Conservation (phyloP, 2,888 invertebrate genomes). For the Saturnia japonica region DNA sequence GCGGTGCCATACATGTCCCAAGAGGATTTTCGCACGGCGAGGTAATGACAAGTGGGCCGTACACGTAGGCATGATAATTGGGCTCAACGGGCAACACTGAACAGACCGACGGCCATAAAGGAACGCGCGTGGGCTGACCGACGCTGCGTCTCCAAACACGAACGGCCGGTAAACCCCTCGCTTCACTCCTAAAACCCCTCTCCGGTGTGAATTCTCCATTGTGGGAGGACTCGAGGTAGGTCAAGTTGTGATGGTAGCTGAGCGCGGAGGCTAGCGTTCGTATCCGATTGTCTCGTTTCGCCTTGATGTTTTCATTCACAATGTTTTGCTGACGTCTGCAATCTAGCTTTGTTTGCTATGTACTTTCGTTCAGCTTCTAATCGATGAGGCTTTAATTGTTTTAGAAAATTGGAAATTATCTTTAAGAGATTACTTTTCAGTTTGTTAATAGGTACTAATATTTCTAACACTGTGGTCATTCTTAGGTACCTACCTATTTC, state of each 20-base stretch:
- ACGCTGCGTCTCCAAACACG: conserved; percentile 63
- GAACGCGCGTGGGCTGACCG: conserved; percentile 69
- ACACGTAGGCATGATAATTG: conserved; percentile 80
- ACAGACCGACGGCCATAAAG: conserved; percentile 67
- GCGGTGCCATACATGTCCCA: conserved; percentile 51
- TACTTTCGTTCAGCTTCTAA: conserved; percentile 53
- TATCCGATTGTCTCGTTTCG: conserved; percentile 61
- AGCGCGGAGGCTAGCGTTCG: conserved; percentile 47
- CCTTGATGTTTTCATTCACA: conserved; percentile 75
- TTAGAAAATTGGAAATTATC: conserved; percentile 5
- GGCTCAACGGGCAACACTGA: conserved; percentile 65
- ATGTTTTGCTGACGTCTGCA: conserved; percentile 63
- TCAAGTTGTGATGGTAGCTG: conserved; percentile 43
- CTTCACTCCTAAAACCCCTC: conserved; percentile 22
- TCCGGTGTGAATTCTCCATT: conserved; percentile 1
- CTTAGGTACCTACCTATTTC: not conserved
- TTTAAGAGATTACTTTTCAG: not conserved
- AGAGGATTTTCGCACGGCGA: conserved; percentile 70
- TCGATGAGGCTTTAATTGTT: conserved; percentile 7
- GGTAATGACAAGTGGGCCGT: conserved; percentile 74
- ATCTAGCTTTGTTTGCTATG: conserved; percentile 48
- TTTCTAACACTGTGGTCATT: not conserved
- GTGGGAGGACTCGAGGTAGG: conserved; percentile 38
- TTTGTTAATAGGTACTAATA: not conserved
- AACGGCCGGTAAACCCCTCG: conserved; percentile 28